Conservation (phyloP, 2,888 invertebrate species). For the Ectemnius continuus region DNA sequence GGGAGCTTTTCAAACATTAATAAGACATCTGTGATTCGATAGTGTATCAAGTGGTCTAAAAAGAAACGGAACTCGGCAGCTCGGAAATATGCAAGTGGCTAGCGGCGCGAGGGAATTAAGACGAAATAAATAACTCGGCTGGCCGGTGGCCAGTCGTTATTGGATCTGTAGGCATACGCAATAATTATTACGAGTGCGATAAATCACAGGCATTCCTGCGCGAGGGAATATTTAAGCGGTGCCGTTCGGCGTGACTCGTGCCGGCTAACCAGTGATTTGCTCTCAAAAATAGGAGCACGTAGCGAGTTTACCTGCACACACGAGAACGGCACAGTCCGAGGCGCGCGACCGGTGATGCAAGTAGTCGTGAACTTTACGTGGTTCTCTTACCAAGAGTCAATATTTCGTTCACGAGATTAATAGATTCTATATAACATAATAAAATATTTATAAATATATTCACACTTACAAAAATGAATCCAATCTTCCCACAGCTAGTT, state of each 20-base stretch:
- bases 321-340: slow-evolving; percentile 7
- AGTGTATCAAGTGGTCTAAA: too few relatives aligned
- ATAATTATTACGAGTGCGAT: slow-evolving; percentile 43
- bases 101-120: slow-evolving; percentile 25
- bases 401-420: slow-evolving; percentile 28
- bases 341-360: slow-evolving; percentile 44
- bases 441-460: too few relatives aligned
- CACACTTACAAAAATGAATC: too few relatives aligned
- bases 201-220: slow-evolving; percentile 44
- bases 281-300: slow-evolving; percentile 51
- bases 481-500: too few relatives aligned
- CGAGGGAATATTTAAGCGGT: slow-evolving; percentile 36
- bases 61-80: too few relatives aligned
- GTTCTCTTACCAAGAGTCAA: slow-evolving; percentile 33
- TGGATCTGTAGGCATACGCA: slow-evolving; percentile 19
- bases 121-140: slow-evolving; percentile 23
- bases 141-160: slow-evolving; percentile 29
- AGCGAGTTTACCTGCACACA: slow-evolving; percentile 29
- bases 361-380: slow-evolving; percentile 51
- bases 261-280: slow-evolving; percentile 47
- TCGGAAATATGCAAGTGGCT: too few relatives aligned
- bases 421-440: too few relatives aligned
- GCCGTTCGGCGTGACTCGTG: slow-evolving; percentile 43
- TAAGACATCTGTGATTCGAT: too few relatives aligned
- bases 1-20: too few relatives aligned